Percentiles rank a stretch among this genome's conserved stretches.
Conservation (phyloP, 2,888 invertebrate genomes). For the Cephus pygmeus region DNA sequence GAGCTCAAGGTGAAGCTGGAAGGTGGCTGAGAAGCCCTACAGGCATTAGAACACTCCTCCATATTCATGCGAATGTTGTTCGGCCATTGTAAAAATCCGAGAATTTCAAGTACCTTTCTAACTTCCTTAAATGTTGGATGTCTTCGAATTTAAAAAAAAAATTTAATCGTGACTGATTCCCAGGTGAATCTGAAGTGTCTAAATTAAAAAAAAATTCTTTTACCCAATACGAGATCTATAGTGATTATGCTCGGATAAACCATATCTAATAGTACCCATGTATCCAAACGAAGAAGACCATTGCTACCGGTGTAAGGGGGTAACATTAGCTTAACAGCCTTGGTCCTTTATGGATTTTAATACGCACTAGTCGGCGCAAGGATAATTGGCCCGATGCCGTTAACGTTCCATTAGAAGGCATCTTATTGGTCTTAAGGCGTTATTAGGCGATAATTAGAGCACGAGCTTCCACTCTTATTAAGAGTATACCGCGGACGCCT, state of each 20-base stretch:
- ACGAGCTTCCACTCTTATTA: constrained; percentile 56
- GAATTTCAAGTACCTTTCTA: neutral
- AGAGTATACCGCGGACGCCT: constrained; percentile 30
- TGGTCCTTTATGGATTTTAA: constrained; percentile 44
- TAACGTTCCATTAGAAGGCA: constrained; percentile 62
- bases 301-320: no score
- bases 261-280: no score
- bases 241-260: no score
- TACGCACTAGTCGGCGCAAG: constrained; percentile 30
- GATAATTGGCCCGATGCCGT: constrained; percentile 61
- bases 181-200: no score
- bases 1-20: constrained; percentile 25
- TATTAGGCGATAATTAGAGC: constrained; percentile 45
- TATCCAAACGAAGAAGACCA: no score
- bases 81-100: constrained; percentile 36
- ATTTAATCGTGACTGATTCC: no score
- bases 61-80: constrained; percentile 54
- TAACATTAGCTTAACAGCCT: no score
- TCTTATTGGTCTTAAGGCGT: constrained; percentile 64
- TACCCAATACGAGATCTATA: no score
- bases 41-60: constrained; percentile 54
- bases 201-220: no score
- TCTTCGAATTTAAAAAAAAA: no score
- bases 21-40: constrained; percentile 25
- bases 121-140: no score